Evolutionary conservation across 2,113 vertebrate species (phyloP).

Genomic region (Cynoglossus semilaevis): DNA sequence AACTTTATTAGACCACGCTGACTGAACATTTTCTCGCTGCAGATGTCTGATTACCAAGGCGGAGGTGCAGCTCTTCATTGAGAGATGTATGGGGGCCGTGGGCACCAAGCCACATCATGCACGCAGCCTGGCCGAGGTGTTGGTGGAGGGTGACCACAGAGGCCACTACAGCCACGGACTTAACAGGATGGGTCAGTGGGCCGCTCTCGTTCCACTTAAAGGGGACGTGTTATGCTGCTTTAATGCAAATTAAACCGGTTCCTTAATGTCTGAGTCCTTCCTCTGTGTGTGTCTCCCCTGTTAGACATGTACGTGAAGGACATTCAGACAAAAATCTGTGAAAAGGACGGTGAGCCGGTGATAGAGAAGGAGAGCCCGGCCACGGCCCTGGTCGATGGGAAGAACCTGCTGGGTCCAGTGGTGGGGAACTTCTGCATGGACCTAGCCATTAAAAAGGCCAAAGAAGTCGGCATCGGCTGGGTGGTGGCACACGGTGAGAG

Average conservation of each 20-base stretch:
- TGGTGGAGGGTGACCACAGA: slow-evolving; percentile 76
- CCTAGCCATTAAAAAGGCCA: slow-evolving; percentile 77
- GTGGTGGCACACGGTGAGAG: slow-evolving; percentile 74
- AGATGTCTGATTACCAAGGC: slow-evolving; percentile 72
- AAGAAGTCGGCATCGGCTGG: slow-evolving; percentile 75
- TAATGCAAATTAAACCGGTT: background rate
- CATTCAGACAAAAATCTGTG: slow-evolving; percentile 70
- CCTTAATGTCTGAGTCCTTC: background rate
- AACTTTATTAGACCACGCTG: background rate
- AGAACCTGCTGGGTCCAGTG: slow-evolving; percentile 77
- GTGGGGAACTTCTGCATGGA: slow-evolving; percentile 81
- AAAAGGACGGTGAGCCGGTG: slow-evolving; percentile 70
- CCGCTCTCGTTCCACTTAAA: too few relatives aligned
- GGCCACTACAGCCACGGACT: slow-evolving; percentile 81
- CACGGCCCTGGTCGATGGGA: slow-evolving; percentile 76
- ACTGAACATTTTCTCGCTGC: background rate
- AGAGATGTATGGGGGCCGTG: slow-evolving; percentile 70
- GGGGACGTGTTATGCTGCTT: background rate
- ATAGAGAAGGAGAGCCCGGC: slow-evolving; percentile 73
- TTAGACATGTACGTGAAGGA: slow-evolving; percentile 79
- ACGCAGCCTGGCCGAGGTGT: slow-evolving; percentile 71
- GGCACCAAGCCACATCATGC: slow-evolving; percentile 71
- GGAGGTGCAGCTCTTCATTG: slow-evolving; percentile 74
- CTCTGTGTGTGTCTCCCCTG: background rate
- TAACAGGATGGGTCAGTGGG: slow-evolving; percentile 76